These are phyloP conservation scores for Schizopygopsis pylzovi DNA, from an alignment of 2,797 vertebrate genomes.

Conservation along the genomic window DNA sequence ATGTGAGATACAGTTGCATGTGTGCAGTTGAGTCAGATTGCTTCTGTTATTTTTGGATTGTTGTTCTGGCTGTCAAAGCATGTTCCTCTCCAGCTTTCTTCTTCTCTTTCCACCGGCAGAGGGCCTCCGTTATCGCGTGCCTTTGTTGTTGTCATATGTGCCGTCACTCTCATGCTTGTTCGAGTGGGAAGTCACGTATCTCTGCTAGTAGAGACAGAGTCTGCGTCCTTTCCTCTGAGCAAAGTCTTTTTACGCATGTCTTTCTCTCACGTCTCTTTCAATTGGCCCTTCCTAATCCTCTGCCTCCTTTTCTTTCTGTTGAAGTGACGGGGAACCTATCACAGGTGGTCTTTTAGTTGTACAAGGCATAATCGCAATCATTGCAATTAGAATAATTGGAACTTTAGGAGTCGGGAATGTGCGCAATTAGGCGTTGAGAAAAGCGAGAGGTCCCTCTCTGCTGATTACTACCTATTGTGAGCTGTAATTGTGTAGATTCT, in stretches of 20 bases:
- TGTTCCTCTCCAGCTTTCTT: slow-evolving; percentile 59
- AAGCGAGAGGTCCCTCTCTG: slow-evolving; percentile 36
- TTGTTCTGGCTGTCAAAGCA: slow-evolving; percentile 68
- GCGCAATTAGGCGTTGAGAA: slow-evolving; percentile 2
- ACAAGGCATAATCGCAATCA: slow-evolving; percentile 10
- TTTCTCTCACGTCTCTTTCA: slow-evolving; percentile 40
- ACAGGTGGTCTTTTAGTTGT: slow-evolving; percentile 21
- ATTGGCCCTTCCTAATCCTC: slow-evolving; percentile 19
- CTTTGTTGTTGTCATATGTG: slow-evolving; percentile 53
- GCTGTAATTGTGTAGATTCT: slow-evolving; percentile 40
- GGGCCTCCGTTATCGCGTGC: slow-evolving; percentile 50
- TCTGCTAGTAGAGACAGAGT: slow-evolving; percentile 24
- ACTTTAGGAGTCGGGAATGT: slow-evolving; percentile 32
- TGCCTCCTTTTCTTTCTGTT: slow-evolving; percentile 43
- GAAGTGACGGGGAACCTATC: slow-evolving; percentile 41
- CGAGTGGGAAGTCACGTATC: slow-evolving; percentile 60
- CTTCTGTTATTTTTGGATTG: neutral
- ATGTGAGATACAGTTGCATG: neutral
- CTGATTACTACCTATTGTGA: slow-evolving; percentile 38
- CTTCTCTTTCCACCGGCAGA: slow-evolving; percentile 2
- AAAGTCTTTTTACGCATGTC: slow-evolving; percentile 18
- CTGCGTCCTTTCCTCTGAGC: slow-evolving; percentile 35
- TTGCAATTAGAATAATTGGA: slow-evolving; percentile 48
- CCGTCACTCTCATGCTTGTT: slow-evolving; percentile 41
- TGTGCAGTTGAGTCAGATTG: neutral